Percentiles rank a stretch among this genome's conserved stretches.
Conservation (phyloP, 1,140 invertebrate genomes). For the Lepidurus arcticus region DNA sequence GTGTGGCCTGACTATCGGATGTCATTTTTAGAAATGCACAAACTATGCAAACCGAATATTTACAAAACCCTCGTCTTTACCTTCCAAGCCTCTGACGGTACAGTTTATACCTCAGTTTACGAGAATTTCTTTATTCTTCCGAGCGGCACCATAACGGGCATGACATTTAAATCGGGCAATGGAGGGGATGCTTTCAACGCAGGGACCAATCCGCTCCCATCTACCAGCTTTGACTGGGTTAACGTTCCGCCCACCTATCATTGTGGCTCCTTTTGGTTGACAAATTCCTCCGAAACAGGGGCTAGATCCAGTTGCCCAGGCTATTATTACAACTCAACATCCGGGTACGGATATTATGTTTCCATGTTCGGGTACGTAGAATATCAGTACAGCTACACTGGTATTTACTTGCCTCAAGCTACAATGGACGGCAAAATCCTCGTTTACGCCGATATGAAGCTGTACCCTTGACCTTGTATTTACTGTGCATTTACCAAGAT, state of each 20-base stretch:
- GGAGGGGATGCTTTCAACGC: neutral
- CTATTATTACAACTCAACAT: too few relatives aligned
- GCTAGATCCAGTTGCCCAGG: too few relatives aligned
- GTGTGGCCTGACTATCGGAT: neutral
- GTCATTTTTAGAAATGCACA: neutral
- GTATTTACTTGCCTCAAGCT: neutral
- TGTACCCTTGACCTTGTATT: neutral
- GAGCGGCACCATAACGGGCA: neutral
- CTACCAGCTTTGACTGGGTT: neutral
- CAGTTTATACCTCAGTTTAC: neutral
- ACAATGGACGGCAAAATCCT: neutral
- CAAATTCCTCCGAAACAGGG: neutral
- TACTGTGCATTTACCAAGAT: too few relatives aligned
- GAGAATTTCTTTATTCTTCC: neutral
- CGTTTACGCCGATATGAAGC: neutral
- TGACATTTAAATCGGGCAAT: neutral
- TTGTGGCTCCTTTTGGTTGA: neutral
- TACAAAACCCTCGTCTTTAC: neutral
- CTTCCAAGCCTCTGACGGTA: neutral
- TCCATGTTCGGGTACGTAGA: neutral
- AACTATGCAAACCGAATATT: neutral
- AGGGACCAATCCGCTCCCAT: neutral
- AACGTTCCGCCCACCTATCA: neutral
- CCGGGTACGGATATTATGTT: neutral
- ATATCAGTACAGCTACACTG: neutral